Percentiles rank a stretch among this genome's conserved stretches.
Conservation (phyloP, 2,797 vertebrate genomes). For the Leuciscus waleckii region DNA sequence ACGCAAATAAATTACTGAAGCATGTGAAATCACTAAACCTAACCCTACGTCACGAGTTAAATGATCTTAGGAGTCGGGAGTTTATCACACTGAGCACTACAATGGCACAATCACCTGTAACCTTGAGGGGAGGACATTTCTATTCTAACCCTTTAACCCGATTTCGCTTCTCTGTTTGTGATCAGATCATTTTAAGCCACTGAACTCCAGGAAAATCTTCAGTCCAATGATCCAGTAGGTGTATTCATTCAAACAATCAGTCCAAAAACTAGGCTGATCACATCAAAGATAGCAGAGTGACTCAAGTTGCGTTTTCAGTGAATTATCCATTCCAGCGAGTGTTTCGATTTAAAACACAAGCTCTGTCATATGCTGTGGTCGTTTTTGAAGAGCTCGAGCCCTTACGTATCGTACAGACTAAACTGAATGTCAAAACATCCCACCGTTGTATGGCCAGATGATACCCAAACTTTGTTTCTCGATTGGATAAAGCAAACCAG, state of each 20-base stretch:
- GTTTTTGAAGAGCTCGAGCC: too few relatives aligned
- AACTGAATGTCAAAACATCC: too few relatives aligned
- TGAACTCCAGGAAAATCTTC: background rate
- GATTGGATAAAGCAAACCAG: background rate
- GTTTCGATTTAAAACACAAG: background rate
- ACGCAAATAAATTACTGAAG: background rate
- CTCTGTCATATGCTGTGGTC: too few relatives aligned
- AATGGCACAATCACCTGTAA: background rate
- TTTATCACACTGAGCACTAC: too few relatives aligned
- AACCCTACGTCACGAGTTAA: background rate
- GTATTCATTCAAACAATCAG: background rate
- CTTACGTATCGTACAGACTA: too few relatives aligned
- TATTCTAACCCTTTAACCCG: background rate
- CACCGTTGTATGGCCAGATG: background rate
- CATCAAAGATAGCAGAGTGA: background rate
- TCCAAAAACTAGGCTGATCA: background rate
- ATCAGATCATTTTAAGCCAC: background rate
- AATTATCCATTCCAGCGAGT: background rate
- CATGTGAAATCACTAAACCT: background rate
- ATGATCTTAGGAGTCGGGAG: background rate
- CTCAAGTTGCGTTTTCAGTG: background rate
- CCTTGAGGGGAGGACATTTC: background rate
- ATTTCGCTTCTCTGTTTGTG: background rate
- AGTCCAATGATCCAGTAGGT: background rate
- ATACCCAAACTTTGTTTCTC: background rate